Base-by-base conservation (phyloP, 2,888 invertebrate genomes). In the Lasioglossum marginatum region DNA sequence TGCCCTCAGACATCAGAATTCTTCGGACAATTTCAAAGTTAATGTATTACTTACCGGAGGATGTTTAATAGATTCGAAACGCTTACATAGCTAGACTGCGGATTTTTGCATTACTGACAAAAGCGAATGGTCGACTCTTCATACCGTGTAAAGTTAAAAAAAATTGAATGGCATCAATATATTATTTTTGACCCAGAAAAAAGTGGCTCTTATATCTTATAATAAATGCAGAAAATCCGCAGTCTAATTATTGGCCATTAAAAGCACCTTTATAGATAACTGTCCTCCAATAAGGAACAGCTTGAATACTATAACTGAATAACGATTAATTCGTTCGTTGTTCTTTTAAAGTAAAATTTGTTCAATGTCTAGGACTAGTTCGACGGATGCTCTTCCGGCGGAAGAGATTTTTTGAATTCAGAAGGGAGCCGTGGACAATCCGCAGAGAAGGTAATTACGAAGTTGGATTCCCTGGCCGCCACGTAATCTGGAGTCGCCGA, bases 381-480 rank as follows among this genome's bases (percentile, higher is more conserved):
- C n/a, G n/a, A n/a, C 57, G 57, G 12, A n/a, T 57, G n/a, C 4
- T n/a, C 57, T n/a, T n/a, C n/a, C 12, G n/a, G 12, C 10, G 63
- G 31, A 63, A 16, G 6, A 2, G 63, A 27, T 63, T 63, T 63
- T 31, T 63, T 31, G 14, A 63, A 31, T 63, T 63, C 63, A 6
- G 16, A 63, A 31, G 5, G 31, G 63, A 31, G 4, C 31, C 14
- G 63, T 5, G 63, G 63, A 63, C 31, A 63, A 63, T 57, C 63
- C 31, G 31, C 31, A 0, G 34, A 66, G 66, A 60, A 60, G 60
- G 34, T 66, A 66, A 66, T 66, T 66, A 66, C 66, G 34, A 70
- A 70, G 43, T 70, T 70, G 70, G 70, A 43, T 43, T 70, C 43
- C 23, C 23, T n/a, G 40, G 40, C n/a, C 43, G 12, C n/a, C 70